These are phyloP conservation scores for Platerodrilus igneus DNA, from an alignment of 2,888 invertebrate genomes.

Conservation along the genomic window DNA sequence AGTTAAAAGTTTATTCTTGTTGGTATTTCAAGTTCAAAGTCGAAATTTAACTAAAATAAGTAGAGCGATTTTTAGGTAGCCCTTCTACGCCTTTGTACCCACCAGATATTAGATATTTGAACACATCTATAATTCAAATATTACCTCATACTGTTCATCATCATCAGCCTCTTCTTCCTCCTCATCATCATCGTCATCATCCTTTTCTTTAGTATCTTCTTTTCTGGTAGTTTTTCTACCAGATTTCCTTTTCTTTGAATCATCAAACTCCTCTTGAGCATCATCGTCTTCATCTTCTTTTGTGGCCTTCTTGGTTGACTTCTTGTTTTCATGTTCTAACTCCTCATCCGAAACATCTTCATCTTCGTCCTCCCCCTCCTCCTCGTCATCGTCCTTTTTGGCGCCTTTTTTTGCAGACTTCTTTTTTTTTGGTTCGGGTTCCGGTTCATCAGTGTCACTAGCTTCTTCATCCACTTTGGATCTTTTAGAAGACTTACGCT, in stretches of 20 bases:
- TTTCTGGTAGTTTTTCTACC: constrained; percentile 1
- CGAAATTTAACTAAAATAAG: too few relatives aligned
- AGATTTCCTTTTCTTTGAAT: constrained; percentile 39
- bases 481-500: too few relatives aligned
- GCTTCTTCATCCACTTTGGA: too few relatives aligned
- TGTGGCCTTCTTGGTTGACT: too few relatives aligned
- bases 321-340: constrained; percentile 22
- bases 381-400: constrained; percentile 24
- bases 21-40: too few relatives aligned
- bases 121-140: too few relatives aligned
- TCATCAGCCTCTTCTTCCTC: constrained; percentile 18
- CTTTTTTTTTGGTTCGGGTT: constrained; percentile 33
- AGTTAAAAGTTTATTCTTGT: too few relatives aligned
- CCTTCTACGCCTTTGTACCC: too few relatives aligned
- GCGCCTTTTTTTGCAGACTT: too few relatives aligned
- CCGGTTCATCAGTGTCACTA: constrained; percentile 32
- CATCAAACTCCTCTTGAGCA: too few relatives aligned
- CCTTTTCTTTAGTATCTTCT: not conserved
- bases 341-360: constrained; percentile 10
- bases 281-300: constrained; percentile 37
- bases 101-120: too few relatives aligned
- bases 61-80: too few relatives aligned
- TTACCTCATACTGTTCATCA: constrained; percentile 26
- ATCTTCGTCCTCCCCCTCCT: constrained; percentile 23
- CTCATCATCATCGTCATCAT: constrained; percentile 2